Base-by-base conservation (phyloP, 2,113 vertebrate species). In the Paramormyrops kingsleyae region DNA sequence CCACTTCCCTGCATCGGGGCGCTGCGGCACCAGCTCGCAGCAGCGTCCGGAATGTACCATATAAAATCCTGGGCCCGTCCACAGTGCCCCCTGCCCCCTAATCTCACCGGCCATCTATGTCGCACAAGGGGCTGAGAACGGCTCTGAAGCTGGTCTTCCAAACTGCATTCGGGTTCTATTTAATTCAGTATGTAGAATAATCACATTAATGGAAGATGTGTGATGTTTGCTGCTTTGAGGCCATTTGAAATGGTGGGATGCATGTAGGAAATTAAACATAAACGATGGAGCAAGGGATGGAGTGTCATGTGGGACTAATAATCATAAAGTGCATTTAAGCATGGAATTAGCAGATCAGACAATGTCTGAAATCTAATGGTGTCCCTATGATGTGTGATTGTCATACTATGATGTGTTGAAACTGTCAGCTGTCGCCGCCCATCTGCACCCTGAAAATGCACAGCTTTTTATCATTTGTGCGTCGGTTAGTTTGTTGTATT, bases 261-360 rank as follows among this genome's bases (percentile, higher is more conserved):
- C 42, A 77, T 44, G 27, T 56, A 31, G 39, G 15, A 15, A 46
- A 39, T n/a, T 1, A 7, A 56, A 7, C 5, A 56, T 56, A 56
- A 24, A 42, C 27, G 59, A 70, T 31, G 31, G 27, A 80, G 35
- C 47, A 56, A 24, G 31, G 49, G 47, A 80, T n/a, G 17, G 49
- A 44, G 50, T 52, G 39, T 83, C 77, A 27, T 15, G 50, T 44
- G 47, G 49, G 24, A 2, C 27, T 83, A 74, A 83, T 83, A 39
- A 89, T 83, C 87, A 44, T 66, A 42, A 87, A 56, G 44, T 87
- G 21, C 46, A 35, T 87, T 87, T 87, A 53, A 89, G 49, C 50
- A 44, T 52, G 47, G 35, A 39, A 53, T 44, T 39, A 59, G 31
- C 44, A 44, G 17, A 39, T 74, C 31, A 13, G 9, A 83, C n/a